Percentiles rank a stretch among this genome's conserved stretches.
Evolutionary conservation across 2,797 vertebrate genomes (phyloP).

Genomic region (Intellagama lesueurii): DNA sequence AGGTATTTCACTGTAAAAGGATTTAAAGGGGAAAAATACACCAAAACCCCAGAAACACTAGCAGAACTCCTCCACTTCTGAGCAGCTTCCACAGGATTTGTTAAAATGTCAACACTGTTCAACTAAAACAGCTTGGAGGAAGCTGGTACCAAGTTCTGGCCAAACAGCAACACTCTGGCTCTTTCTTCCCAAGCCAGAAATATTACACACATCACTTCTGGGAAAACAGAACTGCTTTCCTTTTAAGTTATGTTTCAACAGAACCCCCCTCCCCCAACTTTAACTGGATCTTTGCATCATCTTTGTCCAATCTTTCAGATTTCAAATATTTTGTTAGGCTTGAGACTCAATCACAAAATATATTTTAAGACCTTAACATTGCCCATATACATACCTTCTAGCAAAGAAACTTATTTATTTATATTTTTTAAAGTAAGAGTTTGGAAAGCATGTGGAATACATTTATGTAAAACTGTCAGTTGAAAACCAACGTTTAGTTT

Average conservation of each 20-base stretch:
- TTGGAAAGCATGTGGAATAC: slow-evolving; percentile 64
- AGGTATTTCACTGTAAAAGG: slow-evolving; percentile 77
- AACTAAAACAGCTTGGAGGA: slow-evolving; percentile 83
- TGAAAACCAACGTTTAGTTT: slow-evolving; percentile 65
- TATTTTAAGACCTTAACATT: slow-evolving; percentile 74
- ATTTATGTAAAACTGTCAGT: slow-evolving; percentile 46
- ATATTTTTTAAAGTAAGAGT: slow-evolving; percentile 34
- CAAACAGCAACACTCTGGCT: slow-evolving; percentile 73
- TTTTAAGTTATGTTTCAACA: slow-evolving; percentile 83
- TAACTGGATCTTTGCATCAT: slow-evolving; percentile 82
- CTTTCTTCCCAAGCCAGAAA: slow-evolving; percentile 85
- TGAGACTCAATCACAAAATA: slow-evolving; percentile 57
- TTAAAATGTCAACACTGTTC: slow-evolving; percentile 84
- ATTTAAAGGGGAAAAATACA: slow-evolving; percentile 53
- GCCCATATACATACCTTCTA: slow-evolving; percentile 70
- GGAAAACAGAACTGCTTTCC: slow-evolving; percentile 84
- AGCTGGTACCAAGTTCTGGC: slow-evolving; percentile 81
- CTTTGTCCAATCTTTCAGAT: slow-evolving; percentile 77
- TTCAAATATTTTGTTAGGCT: slow-evolving; percentile 81
- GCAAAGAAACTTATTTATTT: slow-evolving; percentile 29
- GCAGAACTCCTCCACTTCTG: slow-evolving; percentile 77
- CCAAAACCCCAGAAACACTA: slow-evolving; percentile 50
- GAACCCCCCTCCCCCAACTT: slow-evolving; percentile 69
- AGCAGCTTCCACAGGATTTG: slow-evolving; percentile 82
- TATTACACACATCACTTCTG: slow-evolving; percentile 83